Evolutionary conservation across 1,140 invertebrate species (phyloP), one percentile per base, ranked within the genome.

Genomic region (Euwallacea similis): DNA sequence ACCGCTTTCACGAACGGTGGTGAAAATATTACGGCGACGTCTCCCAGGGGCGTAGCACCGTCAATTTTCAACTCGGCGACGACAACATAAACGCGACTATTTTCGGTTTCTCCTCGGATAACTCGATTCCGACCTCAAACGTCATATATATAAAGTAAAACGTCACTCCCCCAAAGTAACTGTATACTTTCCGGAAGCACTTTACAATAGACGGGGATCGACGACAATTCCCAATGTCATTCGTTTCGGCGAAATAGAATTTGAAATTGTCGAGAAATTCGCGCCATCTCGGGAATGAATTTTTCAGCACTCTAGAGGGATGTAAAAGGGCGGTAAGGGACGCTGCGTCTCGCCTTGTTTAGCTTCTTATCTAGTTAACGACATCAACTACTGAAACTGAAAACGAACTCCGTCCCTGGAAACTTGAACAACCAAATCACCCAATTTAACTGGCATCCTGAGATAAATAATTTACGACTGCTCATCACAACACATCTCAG

Each of bases 161-260:
- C 46, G 46, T 50, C 46, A 13, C 46, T 50, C 46, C 46, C 46
- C 46, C 46, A 50, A 58, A 10, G 55, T 58, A 58, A 58, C 55
- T 16, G 55, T 16, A 58, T 21, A 15, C 55, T 41, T 58, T 16
- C 55, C 13, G 55, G 55, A 11, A 58, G 55, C 55, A 58, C 55
- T 58, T 58, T 58, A 58, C 55, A 58, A 58, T 58, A 58, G 55
- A 58, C 46, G n/a, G 10, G 55, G 10, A 10, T 15, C 13, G 21
- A 11, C n/a, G 55, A n/a, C 55, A 58, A 58, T 58, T 58, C 55
- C 55, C 55, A n/a, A 33, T 58, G n/a, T n/a, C n/a, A 58, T 53
- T 53, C 15, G 11, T 15, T n/a, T 15, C 50, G 21, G 16, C 13
- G 13, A 58, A 58, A 58, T 58, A 58, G 55, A 58, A 58, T 58